Conservation (phyloP, 2,888 invertebrate genomes). For the Lamellibrachia satsuma region DNA sequence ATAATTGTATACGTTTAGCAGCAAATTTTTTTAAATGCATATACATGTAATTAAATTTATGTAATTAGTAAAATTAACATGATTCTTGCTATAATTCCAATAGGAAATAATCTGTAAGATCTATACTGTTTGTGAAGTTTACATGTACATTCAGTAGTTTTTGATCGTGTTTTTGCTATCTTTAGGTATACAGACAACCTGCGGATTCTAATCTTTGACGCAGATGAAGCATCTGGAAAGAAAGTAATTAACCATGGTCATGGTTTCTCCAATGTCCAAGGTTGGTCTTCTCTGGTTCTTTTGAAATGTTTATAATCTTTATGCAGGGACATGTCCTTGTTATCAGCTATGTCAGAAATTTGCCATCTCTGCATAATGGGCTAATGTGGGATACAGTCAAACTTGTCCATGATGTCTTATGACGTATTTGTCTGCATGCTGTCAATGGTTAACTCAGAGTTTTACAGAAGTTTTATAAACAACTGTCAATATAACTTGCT, state of each 20-base stretch:
- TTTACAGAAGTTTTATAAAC: no score
- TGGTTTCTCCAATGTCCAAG: not conserved
- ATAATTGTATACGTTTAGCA: not conserved
- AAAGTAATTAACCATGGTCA: not conserved
- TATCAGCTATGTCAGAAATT: not conserved
- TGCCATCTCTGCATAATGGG: not conserved
- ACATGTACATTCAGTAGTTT: not conserved
- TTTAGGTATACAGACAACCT: conserved; percentile 22
- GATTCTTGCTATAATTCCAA: not conserved
- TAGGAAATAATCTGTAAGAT: not conserved
- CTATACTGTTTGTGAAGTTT: not conserved
- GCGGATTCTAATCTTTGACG: not conserved
- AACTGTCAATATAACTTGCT: no score
- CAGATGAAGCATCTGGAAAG: not conserved
- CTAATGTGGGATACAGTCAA: not conserved
- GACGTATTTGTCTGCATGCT: no score
- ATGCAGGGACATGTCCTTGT: not conserved
- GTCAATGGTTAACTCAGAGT: no score
- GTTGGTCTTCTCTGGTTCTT: not conserved
- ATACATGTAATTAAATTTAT: not conserved
- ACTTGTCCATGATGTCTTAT: not conserved
- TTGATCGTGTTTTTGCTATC: not conserved
- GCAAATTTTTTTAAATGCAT: not conserved
- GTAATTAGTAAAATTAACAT: not conserved
- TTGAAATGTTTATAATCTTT: not conserved